These are phyloP conservation scores for Bradypus variegatus DNA, from an alignment of 2,797 vertebrate genomes.

Conservation along the genomic window DNA sequence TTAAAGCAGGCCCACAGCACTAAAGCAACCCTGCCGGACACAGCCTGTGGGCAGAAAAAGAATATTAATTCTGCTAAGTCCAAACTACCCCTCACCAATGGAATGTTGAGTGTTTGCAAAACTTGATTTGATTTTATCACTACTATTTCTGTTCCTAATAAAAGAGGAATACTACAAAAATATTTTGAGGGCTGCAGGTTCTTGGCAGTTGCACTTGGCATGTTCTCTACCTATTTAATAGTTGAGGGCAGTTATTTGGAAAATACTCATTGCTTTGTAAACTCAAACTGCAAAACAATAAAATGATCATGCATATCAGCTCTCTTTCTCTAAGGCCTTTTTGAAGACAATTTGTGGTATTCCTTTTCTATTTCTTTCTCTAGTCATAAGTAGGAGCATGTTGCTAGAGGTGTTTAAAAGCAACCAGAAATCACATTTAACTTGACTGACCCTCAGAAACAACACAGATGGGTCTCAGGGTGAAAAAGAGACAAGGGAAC, in stretches of 20 bases:
- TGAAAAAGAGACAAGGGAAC: not conserved
- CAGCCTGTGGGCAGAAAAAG: not conserved
- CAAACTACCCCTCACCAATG: not conserved
- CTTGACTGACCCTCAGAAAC: not conserved
- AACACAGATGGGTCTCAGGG: not conserved
- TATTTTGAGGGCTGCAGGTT: not conserved
- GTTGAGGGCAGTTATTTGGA: not conserved
- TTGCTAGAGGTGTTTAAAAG: not conserved
- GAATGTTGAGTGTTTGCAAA: not conserved
- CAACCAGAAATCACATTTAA: not conserved
- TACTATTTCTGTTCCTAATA: constrained; percentile 1
- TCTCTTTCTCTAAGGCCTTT: not conserved
- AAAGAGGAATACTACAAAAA: not conserved
- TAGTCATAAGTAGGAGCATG: not conserved
- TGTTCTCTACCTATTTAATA: not conserved
- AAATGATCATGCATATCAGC: not conserved
- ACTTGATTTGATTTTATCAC: not conserved
- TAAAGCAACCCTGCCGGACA: not conserved
- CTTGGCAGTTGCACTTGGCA: not conserved
- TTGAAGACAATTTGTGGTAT: not conserved
- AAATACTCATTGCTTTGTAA: constrained; percentile 17
- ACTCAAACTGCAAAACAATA: not conserved
- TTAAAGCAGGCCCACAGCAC: not conserved
- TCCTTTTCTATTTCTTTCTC: not conserved
- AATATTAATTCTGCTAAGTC: not conserved